These are phyloP conservation scores for Dendrocincla tyrannina DNA, from an alignment of 2,797 vertebrate species.

Conservation along the genomic window DNA sequence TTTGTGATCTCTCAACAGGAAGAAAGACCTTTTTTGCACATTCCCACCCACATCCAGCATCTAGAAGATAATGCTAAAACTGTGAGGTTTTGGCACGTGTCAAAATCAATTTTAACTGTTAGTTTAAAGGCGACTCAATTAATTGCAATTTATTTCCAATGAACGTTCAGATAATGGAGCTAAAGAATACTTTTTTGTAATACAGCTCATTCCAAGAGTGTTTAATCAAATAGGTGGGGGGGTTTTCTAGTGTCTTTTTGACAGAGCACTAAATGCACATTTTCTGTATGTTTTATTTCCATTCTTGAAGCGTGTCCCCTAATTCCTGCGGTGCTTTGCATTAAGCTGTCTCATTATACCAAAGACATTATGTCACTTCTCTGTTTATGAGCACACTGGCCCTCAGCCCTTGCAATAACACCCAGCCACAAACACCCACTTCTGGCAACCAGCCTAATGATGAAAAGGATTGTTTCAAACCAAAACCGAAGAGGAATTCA, in stretches of 20 bases:
- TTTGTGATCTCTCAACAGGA: background rate
- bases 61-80: conserved; percentile 11
- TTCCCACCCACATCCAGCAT: background rate
- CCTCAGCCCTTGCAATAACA: conserved; percentile 44
- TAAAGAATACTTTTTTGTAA: background rate
- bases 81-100: background rate
- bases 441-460: conserved; percentile 55
- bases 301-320: conserved; percentile 9
- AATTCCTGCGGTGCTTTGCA: conserved; percentile 53
- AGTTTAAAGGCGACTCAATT: conserved; percentile 28
- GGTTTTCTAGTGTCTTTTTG: background rate
- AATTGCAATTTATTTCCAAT: conserved; percentile 45
- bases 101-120: conserved; percentile 37
- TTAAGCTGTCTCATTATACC: conserved; percentile 55
- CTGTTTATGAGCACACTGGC: conserved; percentile 49
- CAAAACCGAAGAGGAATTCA: conserved; percentile 31
- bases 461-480: conserved; percentile 52
- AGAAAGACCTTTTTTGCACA: background rate
- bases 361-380: conserved; percentile 58
- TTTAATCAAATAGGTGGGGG: background rate
- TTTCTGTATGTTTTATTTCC: conserved; percentile 36
- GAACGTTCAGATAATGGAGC: conserved; percentile 13
- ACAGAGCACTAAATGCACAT: background rate
- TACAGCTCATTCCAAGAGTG: background rate
- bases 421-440: conserved; percentile 41